Evolutionary conservation across 2,888 invertebrate species (phyloP), one percentile per base, ranked within the genome.

Genomic region (Campoletis raptor): DNA sequence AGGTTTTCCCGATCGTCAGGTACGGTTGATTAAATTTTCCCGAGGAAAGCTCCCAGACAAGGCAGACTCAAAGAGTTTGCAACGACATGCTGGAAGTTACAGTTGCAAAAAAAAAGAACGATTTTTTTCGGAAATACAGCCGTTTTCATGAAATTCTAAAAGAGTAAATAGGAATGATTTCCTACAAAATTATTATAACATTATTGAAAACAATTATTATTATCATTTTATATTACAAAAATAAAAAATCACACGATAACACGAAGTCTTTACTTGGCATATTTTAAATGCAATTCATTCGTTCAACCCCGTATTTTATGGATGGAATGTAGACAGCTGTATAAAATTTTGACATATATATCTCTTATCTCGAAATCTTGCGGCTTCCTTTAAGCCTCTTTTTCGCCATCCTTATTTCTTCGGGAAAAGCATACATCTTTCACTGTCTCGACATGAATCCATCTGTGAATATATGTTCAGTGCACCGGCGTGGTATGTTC

Each of bases 11-110:
- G 42, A 30, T 45, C 18, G n/a, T 21, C 21, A 37, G 9, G 24
- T 42, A 57, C 30, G 15, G 24, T 18, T 72, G 69, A 84, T 84
- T 74, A 69, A 57, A 84, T 74, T 80, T 73, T 61, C 36, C 54
- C 54, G 37, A 18, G 15, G 24, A 67, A 42, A 42, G 24, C 40
- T 74, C 42, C 9, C 42, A 54, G 21, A 67, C 54, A 21, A 15
- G 37, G 12, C 21, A 54, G 21, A 42, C 52, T 57, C 54, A 30
- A 24, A 78, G 21, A 9, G 24, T 54, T 24, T 12, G 18, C 12
- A 57, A 45, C 54, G 4, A 36, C 12, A 57, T 40, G 7, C 57
- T 69, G 3, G 54, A 30, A 40, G 69, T 42, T 69, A 40, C 52
- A 69, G 18, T 54, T 69, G 40, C 42, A 69, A 37, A 15, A 18